Evolutionary conservation across 2,113 vertebrate species (phyloP), one percentile per base, ranked within the genome.

Genomic region (Centropristis striata): DNA sequence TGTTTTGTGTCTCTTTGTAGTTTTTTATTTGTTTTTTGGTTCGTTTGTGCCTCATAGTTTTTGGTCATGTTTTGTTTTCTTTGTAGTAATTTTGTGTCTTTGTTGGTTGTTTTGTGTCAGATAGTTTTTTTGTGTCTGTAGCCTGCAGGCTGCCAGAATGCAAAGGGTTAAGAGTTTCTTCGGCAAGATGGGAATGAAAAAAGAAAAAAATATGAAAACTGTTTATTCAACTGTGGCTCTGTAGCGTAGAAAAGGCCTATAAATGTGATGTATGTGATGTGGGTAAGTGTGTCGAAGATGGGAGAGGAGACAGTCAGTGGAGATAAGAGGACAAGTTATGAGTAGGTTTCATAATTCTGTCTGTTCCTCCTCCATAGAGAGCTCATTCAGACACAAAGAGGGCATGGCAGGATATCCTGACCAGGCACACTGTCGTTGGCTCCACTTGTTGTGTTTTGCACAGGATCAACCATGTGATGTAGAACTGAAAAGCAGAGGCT

Each of bases 371-470:
- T 73, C 72, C 79, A 87, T 81, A 86, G 60, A 79, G 53, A 76
- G 73, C 69, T 80, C 64, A 77, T 77, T 87, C 81, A 90, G 78
- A 85, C 60, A 59, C 27, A 47, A 39, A 58, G 27, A 74, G 83
- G 76, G 84, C 78, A 86, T 15, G 79, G 79, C 88, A 90, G 88
- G 88, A 92, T 83, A 89, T 89, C 81, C 84, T 87, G 91, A 88
- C 78, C 71, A 86, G 70, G 53, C 86, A 64, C 37, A 9, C 69
- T 80, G 44, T 60, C 68, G 61, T 16, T 57, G 53, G 27, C 69
- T 73, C 70, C 64, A 61, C 55, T 66, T 50, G 51, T n/a, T 57
- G 15, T 67, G 36, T 65, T 69, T 74, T 0, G 60, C 0, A 16
- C 32, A 27, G 37, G 59, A 59, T 32, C 9, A n/a, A 61, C 9